These are phyloP conservation scores for Xylota sylvarum DNA, from an alignment of 2,888 invertebrate genomes.

Conservation along the genomic window DNA sequence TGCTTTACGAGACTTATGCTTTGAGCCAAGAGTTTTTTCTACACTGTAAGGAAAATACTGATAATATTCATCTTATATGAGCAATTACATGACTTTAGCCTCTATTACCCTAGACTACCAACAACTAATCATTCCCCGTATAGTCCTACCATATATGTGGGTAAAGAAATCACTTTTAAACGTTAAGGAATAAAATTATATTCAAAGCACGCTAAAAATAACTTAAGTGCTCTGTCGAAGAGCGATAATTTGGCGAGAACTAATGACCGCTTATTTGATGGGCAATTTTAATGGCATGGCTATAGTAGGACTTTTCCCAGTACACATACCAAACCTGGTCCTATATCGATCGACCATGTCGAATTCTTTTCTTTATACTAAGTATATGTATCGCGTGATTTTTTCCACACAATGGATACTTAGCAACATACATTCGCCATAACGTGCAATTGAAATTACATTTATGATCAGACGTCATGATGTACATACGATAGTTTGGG, in stretches of 20 bases:
- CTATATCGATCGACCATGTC: conserved; percentile 24
- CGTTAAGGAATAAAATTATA: conserved; percentile 40
- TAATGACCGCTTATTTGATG: conserved; percentile 63
- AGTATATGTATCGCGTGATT: conserved; percentile 52
- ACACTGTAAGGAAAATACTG: too few relatives aligned
- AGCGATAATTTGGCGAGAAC: conserved; percentile 57
- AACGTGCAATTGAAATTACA: conserved; percentile 48
- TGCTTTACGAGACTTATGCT: too few relatives aligned
- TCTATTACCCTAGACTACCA: not conserved
- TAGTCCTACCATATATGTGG: not conserved
- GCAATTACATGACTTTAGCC: not conserved
- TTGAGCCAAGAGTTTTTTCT: too few relatives aligned
- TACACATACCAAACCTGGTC: not conserved
- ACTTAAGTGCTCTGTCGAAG: conserved; percentile 51
- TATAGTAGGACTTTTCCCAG: not conserved
- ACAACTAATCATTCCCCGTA: not conserved
- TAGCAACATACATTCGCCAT: conserved; percentile 8
- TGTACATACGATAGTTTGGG: not conserved
- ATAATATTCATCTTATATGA: too few relatives aligned
- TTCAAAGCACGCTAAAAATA: conserved; percentile 58
- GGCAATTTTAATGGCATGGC: conserved; percentile 47
- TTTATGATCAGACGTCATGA: conserved; percentile 44
- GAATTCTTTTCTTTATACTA: conserved; percentile 39
- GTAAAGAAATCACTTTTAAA: conserved; percentile 4
- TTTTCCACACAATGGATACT: conserved; percentile 38